These are phyloP conservation scores for Drosophila hydei DNA, from an alignment of 1,140 invertebrate species.

Conservation along the genomic window DNA sequence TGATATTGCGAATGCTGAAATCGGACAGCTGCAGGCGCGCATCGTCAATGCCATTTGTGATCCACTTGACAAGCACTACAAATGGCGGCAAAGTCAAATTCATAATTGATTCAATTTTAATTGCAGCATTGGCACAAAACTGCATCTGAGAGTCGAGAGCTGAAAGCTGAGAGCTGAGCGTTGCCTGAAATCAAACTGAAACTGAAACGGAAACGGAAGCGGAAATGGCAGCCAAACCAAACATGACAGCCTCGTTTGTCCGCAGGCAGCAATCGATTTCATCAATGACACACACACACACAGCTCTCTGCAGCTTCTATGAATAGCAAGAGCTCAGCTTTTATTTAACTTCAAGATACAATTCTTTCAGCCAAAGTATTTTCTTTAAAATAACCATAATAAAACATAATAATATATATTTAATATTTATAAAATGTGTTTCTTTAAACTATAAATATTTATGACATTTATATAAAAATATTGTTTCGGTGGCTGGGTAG, in stretches of 20 bases:
- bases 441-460: too few relatives aligned
- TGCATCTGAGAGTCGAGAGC: constrained; percentile 19
- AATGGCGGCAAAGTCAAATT: constrained; percentile 66
- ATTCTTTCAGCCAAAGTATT: too few relatives aligned
- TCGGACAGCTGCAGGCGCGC: not conserved
- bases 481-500: too few relatives aligned
- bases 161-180: not conserved
- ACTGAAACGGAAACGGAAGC: constrained; percentile 20
- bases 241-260: constrained; percentile 47
- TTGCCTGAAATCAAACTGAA: constrained; percentile 15
- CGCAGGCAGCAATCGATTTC: constrained; percentile 65
- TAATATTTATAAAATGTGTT: too few relatives aligned
- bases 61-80: constrained; percentile 55
- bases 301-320: too few relatives aligned
- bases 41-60: constrained; percentile 33
- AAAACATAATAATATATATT: too few relatives aligned
- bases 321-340: not conserved
- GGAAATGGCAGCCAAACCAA: constrained; percentile 32
- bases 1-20: constrained; percentile 1
- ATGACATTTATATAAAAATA: too few relatives aligned
- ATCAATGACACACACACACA: constrained; percentile 4
- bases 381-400: too few relatives aligned
- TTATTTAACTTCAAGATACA: too few relatives aligned
- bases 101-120: constrained; percentile 81
- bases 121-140: constrained; percentile 56